Base-by-base conservation (phyloP, 1,140 invertebrate genomes). In the Drosophila pandora region DNA sequence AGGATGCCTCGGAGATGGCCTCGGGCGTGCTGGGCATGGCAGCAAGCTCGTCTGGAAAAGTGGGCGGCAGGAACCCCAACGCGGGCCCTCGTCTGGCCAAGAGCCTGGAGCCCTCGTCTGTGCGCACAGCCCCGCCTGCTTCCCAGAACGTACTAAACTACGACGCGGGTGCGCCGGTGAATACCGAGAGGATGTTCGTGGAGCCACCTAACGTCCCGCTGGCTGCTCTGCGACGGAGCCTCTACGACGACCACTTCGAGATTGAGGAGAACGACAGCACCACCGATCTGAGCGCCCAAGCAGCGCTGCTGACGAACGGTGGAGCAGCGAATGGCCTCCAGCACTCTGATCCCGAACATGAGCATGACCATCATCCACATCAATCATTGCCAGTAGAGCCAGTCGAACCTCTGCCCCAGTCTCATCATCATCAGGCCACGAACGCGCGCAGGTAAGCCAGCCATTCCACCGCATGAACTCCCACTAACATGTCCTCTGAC, bases 391-490 rank as follows among this genome's bases (percentile, higher is more conserved):
- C 43, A 47, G 43, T 47, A 47, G 43, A 54, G 34, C 37, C 53
- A 67, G 72, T 67, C 75, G 72, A 76, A 68, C 41, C 54, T 25
- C 55, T 37, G 17, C 8, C 55, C 23, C 47, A 73, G 56, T 34
- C 70, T 25, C 78, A 60, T 25, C 56, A 70, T 9, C 80, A 82
- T 30, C 80, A 85, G 56, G 79, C 82, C 54, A 87, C 83, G 48
- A 88, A 82, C 69, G 83, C 82, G 41, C 82, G 82, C 70, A 87
- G 82, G 82, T 88, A 85, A 88, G 83, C 72, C 37, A 61, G n/a
- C 12, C 13, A 4, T 22, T 37, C 58, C 56, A 17, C 47, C 37
- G 45, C 60, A 43, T 67, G 60, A 25, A 2, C 12, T 43, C 39
- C 39, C 25, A 23, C 47, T 28, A 28, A 28, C 23, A 13, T 32